These are phyloP conservation scores for Sipunculus nudus DNA, from an alignment of 2,888 invertebrate species.

Conservation along the genomic window DNA sequence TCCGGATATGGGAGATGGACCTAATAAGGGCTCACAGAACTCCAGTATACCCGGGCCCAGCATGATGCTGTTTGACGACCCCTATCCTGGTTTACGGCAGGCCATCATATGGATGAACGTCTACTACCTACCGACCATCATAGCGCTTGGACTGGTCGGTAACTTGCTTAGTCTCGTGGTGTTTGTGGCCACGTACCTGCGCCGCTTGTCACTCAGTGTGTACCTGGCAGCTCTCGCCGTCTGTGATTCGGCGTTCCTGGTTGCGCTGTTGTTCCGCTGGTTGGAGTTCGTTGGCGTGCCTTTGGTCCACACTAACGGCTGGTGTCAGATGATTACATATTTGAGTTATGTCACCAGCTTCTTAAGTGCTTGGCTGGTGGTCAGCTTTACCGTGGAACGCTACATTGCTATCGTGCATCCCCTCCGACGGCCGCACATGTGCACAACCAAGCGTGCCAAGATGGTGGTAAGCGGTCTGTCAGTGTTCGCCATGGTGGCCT, in stretches of 20 bases:
- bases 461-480: not conserved
- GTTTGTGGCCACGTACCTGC: slow-evolving; percentile 3
- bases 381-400: slow-evolving; percentile 11
- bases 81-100: too few relatives aligned
- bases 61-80: too few relatives aligned
- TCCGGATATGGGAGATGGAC: too few relatives aligned
- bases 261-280: slow-evolving; percentile 10
- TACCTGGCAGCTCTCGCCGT: slow-evolving; percentile 10
- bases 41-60: too few relatives aligned
- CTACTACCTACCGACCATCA: slow-evolving; percentile 5
- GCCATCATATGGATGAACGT: not conserved
- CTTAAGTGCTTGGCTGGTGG: slow-evolving; percentile 16
- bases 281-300: slow-evolving; percentile 8
- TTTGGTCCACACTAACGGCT: slow-evolving; percentile 4
- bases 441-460: slow-evolving; percentile 14
- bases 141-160: slow-evolving; percentile 7
- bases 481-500: slow-evolving; percentile 2
- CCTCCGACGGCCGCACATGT: not conserved
- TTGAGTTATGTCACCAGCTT: slow-evolving; percentile 11
- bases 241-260: slow-evolving; percentile 11
- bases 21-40: too few relatives aligned
- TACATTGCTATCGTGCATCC: slow-evolving; percentile 3
- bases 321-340: slow-evolving; percentile 21
- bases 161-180: slow-evolving; percentile 11
- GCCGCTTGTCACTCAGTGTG: slow-evolving; percentile 6